A percentile compares a stretch with the other conserved stretches of the same genome.
Evolutionary conservation across 2,113 vertebrate genomes (phyloP).

Genomic region (Scopus umbretta): DNA sequence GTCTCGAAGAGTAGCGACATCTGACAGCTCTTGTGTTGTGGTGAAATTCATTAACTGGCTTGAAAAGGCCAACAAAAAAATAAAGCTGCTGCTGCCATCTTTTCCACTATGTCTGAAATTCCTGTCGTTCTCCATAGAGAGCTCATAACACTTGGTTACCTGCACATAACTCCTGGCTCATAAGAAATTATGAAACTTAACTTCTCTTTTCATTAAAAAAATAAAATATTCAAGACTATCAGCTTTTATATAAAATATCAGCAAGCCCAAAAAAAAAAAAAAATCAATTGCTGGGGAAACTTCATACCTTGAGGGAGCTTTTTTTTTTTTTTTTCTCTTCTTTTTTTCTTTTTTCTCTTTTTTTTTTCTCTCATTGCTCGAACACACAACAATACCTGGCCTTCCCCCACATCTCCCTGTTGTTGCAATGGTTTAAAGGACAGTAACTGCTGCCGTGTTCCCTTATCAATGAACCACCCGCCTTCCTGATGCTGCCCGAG

Average conservation of each 20-base stretch:
- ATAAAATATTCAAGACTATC: conserved; percentile 97
- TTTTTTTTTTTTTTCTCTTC: conserved; percentile 30
- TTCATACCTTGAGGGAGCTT: conserved; percentile 93
- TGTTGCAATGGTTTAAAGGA: conserved; percentile 2
- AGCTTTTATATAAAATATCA: conserved; percentile 87
- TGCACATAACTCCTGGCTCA: conserved; percentile 68
- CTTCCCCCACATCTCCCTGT: conserved; percentile 15
- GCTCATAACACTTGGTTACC: conserved; percentile 60
- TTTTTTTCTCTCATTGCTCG: neutral
- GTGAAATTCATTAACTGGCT: neutral
- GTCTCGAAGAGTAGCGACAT: neutral
- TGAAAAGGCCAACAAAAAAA: conserved; percentile 34
- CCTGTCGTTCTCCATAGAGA: conserved; percentile 71
- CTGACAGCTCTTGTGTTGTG: neutral
- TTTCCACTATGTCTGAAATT: conserved; percentile 45
- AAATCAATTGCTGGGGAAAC: conserved; percentile 88
- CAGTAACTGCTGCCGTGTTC: neutral
- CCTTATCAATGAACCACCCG: neutral
- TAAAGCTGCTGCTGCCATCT: conserved; percentile 2
- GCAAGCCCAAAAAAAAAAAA: conserved; percentile 53
- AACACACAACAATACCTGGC: conserved; percentile 62
- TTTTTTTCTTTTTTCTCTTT: neutral
- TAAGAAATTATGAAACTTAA: conserved; percentile 77
- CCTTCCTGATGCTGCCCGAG: neutral
- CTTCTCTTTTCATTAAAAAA: conserved; percentile 90